A percentile compares a stretch with the other conserved stretches of the same genome.
These are phyloP conservation scores for Prionailurus viverrinus DNA, from an alignment of 2,113 vertebrate species.

Conservation along the genomic window DNA sequence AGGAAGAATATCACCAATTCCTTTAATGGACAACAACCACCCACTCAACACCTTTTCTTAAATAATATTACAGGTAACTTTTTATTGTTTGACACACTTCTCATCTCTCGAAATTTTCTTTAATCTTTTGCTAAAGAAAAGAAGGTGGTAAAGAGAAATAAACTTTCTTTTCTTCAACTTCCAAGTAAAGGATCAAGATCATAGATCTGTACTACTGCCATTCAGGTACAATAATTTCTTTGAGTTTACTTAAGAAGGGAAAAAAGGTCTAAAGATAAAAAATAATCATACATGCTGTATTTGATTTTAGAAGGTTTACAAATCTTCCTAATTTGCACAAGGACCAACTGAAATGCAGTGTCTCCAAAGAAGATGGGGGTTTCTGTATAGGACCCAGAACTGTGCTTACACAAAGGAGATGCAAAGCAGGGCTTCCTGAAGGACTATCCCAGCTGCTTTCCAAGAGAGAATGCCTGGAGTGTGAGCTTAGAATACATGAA, in stretches of 20 bases:
- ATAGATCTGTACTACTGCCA: not conserved
- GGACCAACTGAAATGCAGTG: not conserved
- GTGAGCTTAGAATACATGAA: conserved; percentile 13
- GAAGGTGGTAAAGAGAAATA: not conserved
- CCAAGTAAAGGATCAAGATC: conserved; percentile 47
- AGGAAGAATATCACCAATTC: not conserved
- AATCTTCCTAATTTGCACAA: conserved; percentile 31
- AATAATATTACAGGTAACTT: not conserved
- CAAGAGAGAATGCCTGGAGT: conserved; percentile 38
- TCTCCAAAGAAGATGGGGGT: not conserved
- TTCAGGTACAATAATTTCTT: not conserved
- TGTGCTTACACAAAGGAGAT: conserved; percentile 11
- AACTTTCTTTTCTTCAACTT: conserved; percentile 27
- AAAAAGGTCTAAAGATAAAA: not conserved
- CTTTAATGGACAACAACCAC: not conserved
- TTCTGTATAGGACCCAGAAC: not conserved
- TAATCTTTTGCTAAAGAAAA: conserved; percentile 1
- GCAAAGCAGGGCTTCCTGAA: conserved; percentile 20
- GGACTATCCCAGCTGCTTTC: conserved; percentile 58
- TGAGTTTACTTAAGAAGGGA: not conserved
- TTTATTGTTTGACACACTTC: not conserved
- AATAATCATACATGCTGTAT: not conserved
- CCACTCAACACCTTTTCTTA: not conserved
- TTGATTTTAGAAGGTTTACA: conserved; percentile 25
- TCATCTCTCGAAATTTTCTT: not conserved